These are phyloP conservation scores for Gadopsis marmoratus DNA, from an alignment of 2,797 vertebrate genomes.

Conservation along the genomic window DNA sequence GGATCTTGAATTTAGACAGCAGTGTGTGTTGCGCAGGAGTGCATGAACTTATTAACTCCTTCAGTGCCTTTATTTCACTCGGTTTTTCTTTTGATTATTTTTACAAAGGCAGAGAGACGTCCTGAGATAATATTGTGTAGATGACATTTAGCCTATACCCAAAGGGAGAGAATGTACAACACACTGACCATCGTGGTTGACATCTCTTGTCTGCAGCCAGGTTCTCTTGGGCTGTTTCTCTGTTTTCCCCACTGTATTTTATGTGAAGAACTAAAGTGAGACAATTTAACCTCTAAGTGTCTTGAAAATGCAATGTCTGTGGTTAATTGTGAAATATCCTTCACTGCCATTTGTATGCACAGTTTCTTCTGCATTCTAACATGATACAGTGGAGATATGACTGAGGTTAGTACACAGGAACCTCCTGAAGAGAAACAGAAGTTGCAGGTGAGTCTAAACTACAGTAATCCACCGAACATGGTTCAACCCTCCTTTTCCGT, in stretches of 20 bases:
- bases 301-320: background rate
- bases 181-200: background rate
- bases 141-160: background rate
- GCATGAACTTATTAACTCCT: constrained; percentile 50
- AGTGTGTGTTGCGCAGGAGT: constrained; percentile 4
- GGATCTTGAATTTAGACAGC: constrained; percentile 4
- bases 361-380: background rate
- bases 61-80: constrained; percentile 3
- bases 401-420: background rate
- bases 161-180: background rate
- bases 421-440: background rate
- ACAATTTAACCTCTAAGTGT: background rate
- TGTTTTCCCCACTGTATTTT: background rate
- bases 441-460: background rate
- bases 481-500: background rate
- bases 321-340: constrained; percentile 5
- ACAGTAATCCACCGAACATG: background rate
- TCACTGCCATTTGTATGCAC: background rate
- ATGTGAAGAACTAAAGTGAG: background rate
- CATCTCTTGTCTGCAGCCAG: background rate
- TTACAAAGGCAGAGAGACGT: background rate
- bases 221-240: background rate
- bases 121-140: background rate
- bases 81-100: background rate
- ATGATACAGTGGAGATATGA: background rate